Evolutionary conservation across 2,888 invertebrate genomes (phyloP).

Genomic region (Sycophila texana): DNA sequence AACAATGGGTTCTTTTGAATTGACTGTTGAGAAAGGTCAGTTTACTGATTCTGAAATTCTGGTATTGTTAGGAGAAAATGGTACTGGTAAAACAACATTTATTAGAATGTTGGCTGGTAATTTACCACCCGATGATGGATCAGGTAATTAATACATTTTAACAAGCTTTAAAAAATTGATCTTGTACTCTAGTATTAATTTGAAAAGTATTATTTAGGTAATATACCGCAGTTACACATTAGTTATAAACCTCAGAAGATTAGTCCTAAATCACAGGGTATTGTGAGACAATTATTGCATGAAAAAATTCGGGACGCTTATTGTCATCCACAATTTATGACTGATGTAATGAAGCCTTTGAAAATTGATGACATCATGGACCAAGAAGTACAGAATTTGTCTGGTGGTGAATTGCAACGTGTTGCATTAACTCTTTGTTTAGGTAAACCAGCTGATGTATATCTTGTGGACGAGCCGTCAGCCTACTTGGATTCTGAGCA

Average conservation of each 20-base stretch:
- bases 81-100: conserved; percentile 99
- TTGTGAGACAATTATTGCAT: conserved; percentile 93
- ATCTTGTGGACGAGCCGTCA: conserved; percentile 98
- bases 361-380: conserved; percentile 98
- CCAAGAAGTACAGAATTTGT: conserved; percentile 98
- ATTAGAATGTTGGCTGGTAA: conserved; percentile 99
- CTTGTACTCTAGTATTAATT: conserved; percentile 51
- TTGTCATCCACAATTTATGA: conserved; percentile 97
- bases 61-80: conserved; percentile 97
- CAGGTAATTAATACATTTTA: conserved; percentile 75
- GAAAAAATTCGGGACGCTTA: conserved; percentile 99
- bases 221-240: conserved; percentile 93
- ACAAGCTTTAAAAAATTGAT: conserved; percentile 15
- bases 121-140: conserved; percentile 90
- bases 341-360: conserved; percentile 99
- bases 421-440: conserved; percentile 97
- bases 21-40: conserved; percentile 91
- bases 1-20: conserved; percentile 86
- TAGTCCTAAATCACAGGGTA: conserved; percentile 96
- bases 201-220: conserved; percentile 74
- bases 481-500: conserved; percentile 99
- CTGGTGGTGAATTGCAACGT: conserved; percentile 99
- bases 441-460: conserved; percentile 99
- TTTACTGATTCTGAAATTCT: conserved; percentile 99
- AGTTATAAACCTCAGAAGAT: conserved; percentile 99